Percentiles rank a stretch among this genome's conserved stretches.
Evolutionary conservation across 2,113 vertebrate genomes (phyloP).

Genomic region (Grammomys surdaster): DNA sequence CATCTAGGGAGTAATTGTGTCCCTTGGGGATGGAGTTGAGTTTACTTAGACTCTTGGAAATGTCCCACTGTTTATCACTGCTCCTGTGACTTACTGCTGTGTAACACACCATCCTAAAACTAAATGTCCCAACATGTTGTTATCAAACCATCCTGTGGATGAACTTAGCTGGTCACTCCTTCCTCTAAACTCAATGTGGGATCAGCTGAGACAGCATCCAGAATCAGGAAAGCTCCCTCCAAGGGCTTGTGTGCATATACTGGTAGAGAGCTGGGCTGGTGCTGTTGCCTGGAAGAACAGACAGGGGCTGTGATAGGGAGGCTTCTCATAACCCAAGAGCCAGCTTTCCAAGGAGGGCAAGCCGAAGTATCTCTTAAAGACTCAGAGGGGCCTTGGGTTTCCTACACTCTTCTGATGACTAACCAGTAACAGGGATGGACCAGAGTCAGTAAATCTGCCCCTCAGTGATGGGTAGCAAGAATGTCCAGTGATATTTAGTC

Average conservation of each 20-base stretch:
- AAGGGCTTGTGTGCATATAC: not conserved
- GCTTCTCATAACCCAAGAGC: not conserved
- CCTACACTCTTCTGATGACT: not conserved
- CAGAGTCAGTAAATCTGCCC: not conserved
- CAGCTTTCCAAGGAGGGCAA: not conserved
- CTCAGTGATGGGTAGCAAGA: not conserved
- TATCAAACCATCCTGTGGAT: not conserved
- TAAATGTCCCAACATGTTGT: not conserved
- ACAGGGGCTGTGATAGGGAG: no score
- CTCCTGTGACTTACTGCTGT: not conserved
- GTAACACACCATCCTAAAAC: not conserved
- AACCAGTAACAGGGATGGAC: not conserved
- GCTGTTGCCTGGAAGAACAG: rapidly evolving
- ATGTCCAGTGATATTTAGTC: no score
- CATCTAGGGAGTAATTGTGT: not conserved
- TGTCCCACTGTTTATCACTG: not conserved
- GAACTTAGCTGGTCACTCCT: conserved; percentile 49
- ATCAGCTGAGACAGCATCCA: not conserved
- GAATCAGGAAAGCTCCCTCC: not conserved
- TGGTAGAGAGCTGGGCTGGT: not conserved
- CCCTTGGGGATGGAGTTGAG: not conserved
- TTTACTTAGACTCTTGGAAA: not conserved
- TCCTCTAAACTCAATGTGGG: not conserved
- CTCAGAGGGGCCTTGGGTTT: not conserved
- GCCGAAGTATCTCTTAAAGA: not conserved